Evolutionary conservation across 1,140 invertebrate genomes (phyloP).

Genomic region (Drosophila carrolli): DNA sequence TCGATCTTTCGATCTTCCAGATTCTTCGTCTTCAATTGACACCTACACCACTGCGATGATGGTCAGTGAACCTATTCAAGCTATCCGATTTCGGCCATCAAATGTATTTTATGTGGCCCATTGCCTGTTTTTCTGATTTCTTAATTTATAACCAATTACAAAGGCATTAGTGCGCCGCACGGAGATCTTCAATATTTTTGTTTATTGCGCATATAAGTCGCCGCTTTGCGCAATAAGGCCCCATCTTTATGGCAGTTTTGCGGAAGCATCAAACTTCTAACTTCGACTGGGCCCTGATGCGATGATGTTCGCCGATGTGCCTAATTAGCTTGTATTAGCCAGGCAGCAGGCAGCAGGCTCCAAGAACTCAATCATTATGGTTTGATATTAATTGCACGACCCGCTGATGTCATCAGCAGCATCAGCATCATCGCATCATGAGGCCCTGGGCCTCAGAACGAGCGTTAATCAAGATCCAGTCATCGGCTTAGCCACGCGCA

Average conservation of each 20-base stretch:
- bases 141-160: conserved; percentile 82
- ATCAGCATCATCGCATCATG: conserved; percentile 21
- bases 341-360: neutral
- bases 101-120: conserved; percentile 23
- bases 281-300: conserved; percentile 10
- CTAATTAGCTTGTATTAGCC: conserved; percentile 77
- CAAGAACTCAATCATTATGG: conserved; percentile 58
- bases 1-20: conserved; percentile 7
- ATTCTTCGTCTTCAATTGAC: conserved; percentile 55
- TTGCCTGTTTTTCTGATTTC: conserved; percentile 55
- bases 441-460: conserved; percentile 22
- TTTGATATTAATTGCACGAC: conserved; percentile 74
- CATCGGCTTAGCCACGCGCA: conserved; percentile 71
- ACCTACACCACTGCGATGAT: conserved; percentile 53
- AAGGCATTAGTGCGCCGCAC: conserved; percentile 66
- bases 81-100: conserved; percentile 18
- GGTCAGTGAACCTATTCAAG: conserved; percentile 61
- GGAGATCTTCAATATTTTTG: conserved; percentile 62
- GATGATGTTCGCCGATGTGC: conserved; percentile 63
- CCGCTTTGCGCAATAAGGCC: conserved; percentile 50
- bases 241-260: conserved; percentile 39
- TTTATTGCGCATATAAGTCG: conserved; percentile 79
- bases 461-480: conserved; percentile 75
- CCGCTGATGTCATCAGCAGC: conserved; percentile 69
- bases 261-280: conserved; percentile 54